Evolutionary conservation across 2,113 vertebrate genomes (phyloP).

Genomic region (Turnix velox): DNA sequence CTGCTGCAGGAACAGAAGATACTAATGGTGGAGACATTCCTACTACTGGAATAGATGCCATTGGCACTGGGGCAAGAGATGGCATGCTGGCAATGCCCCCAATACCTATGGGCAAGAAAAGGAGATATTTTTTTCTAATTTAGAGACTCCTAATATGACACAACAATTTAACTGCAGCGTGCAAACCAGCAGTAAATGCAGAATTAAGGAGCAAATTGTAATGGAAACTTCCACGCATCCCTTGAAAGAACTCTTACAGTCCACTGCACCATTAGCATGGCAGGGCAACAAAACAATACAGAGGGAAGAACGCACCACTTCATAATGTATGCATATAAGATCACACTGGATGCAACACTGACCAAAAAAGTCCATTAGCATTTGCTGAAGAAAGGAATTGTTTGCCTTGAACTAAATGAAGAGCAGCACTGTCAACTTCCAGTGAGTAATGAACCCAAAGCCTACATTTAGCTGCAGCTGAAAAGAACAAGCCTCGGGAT

Average conservation of each 20-base stretch:
- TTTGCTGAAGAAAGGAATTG: background rate
- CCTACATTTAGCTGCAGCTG: background rate
- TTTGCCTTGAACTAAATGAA: background rate
- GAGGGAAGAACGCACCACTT: background rate
- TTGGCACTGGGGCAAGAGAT: conserved; percentile 86
- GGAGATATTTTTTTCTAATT: background rate
- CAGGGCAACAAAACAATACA: background rate
- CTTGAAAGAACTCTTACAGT: background rate
- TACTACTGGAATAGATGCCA: conserved; percentile 87
- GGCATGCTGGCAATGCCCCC: conserved; percentile 80
- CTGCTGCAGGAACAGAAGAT: conserved; percentile 81
- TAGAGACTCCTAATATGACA: background rate
- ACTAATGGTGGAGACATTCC: conserved; percentile 93
- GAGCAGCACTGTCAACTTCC: background rate
- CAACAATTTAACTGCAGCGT: background rate
- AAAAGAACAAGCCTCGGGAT: conserved; percentile 4
- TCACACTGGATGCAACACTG: background rate
- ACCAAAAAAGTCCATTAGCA: background rate
- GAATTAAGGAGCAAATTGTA: background rate
- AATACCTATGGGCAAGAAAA: conserved; percentile 76
- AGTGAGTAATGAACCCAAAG: background rate
- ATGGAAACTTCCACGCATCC: background rate
- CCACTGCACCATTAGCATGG: background rate
- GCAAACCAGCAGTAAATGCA: background rate
- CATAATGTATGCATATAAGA: background rate